These are phyloP conservation scores for Octomys mimax DNA, from an alignment of 2,797 vertebrate genomes.

Conservation along the genomic window DNA sequence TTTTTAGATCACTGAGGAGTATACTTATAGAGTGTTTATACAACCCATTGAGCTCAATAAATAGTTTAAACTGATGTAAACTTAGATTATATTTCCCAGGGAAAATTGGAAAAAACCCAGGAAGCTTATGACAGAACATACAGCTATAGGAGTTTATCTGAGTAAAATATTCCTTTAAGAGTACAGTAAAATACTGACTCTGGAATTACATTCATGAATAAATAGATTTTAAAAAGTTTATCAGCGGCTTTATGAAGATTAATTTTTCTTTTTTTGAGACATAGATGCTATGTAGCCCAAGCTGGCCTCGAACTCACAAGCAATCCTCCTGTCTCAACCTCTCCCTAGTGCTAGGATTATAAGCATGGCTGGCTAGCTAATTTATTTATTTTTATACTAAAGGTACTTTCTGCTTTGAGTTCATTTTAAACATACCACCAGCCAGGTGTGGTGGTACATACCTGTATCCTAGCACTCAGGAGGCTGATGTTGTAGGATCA, in stretches of 20 bases:
- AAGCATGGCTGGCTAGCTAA: conserved; percentile 34
- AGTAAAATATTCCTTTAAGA: conserved; percentile 82
- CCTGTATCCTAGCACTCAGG: background rate
- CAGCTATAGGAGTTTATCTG: conserved; percentile 83
- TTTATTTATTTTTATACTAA: conserved; percentile 81
- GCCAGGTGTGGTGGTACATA: background rate
- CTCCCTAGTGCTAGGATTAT: background rate
- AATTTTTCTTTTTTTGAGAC: background rate
- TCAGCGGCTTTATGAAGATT: conserved; percentile 69
- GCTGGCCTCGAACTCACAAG: background rate
- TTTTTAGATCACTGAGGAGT: conserved; percentile 88
- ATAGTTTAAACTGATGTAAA: conserved; percentile 95
- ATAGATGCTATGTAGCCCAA: background rate
- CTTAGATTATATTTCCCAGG: conserved; percentile 85
- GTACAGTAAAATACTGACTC: conserved; percentile 75
- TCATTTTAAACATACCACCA: background rate
- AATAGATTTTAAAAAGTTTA: conserved; percentile 78
- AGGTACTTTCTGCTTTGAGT: conserved; percentile 58
- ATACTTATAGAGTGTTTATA: conserved; percentile 90
- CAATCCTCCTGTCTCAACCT: background rate
- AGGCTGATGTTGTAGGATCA: background rate
- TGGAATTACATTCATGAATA: conserved; percentile 80
- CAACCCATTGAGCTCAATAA: conserved; percentile 96
- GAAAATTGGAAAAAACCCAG: conserved; percentile 83
- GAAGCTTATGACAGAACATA: conserved; percentile 84